Base-by-base conservation (phyloP, 1,140 invertebrate species). In the Neodiprion lecontei region DNA sequence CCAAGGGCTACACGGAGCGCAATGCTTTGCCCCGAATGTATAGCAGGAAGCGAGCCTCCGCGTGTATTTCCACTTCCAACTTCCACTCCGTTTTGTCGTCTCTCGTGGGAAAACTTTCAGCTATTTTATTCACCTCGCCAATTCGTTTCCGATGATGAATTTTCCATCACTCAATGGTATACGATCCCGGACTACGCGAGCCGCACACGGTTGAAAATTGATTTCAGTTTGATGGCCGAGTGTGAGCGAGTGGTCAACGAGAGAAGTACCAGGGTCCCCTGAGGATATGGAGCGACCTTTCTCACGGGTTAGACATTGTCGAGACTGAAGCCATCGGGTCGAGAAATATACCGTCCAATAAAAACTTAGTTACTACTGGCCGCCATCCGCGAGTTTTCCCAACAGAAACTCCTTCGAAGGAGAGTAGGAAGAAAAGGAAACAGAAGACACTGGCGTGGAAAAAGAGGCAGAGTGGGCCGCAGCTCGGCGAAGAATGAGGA, bases 311-410 rank as follows among this genome's bases (percentile, higher is more conserved):
- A 84, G 84, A 86, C 85, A 75, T 79, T 78, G 80, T 72, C 82
- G 84, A 87, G 83, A 88, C 86, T 84, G 83, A 85, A 88, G 81
- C 83, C 83, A 84, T 87, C 81, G 83, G 73, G 28, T 73, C 81
- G 70, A 76, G 80, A 86, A 86, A 87, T 86, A 87, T 85, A 88
- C 82, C 80, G 74, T 78, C 80, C 83, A 85, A 88, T 88, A 88
- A 88, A 88, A 87, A 86, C 82, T 85, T 85, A 84, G 85, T 86
- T 87, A 87, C 83, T 79, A 82, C 77, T 77, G 74, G 28, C 79
- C 75, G 73, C 67, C 76, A 74, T 79, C 71, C 74, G 72, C 50
- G 66, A 47, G 73, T 74, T 53, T 76, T 77, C 67, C 66, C 67
- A 68, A 74, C 53, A 7, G n/a, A 12, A 61, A 17, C n/a, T 17